Evolutionary conservation across 2,797 vertebrate genomes (phyloP), one percentile per base, ranked within the genome.

Genomic region (Gambusia yucatana): DNA sequence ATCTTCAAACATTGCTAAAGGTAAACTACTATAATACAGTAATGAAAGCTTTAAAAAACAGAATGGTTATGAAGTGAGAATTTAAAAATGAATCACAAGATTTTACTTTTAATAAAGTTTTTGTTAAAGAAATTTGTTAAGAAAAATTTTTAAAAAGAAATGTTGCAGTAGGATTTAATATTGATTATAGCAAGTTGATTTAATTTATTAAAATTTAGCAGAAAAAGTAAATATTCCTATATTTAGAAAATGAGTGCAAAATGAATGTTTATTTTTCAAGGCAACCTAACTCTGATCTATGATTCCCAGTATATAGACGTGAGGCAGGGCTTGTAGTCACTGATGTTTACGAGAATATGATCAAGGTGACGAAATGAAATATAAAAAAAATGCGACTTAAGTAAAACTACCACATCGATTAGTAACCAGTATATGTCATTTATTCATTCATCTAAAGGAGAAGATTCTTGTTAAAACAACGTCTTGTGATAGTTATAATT

Each of bases 371-470:
- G 10, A 25, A 25, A 5, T 41, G 8, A 10, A 41, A 41, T 25
- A 2, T 1, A 3, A 11, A 41, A 41, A n/a, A 30, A 14, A 30
- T 65, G 36, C 9, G 7, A 69, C 41, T 43, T 11, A 25, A 6
- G 65, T 43, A 43, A 69, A 22, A 41, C 20, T 67, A 25, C 7
- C 17, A 16, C 57, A 14, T 22, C 6, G 8, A 22, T 4, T 41
- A 69, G n/a, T 63, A 22, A 65, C 22, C 7, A 4, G 61, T 39
- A 4, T 0, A 0, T 3, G 72, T 14, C 67, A 79, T 77, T 85
- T 72, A 65, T 82, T 82, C 71, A 25, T 81, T 20, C 43, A 39
- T 33, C 2, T 44, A 28, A 28, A 33, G 30, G 65, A 70, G 41
- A 44, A n/a, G 22, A 70, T 25, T 44, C 20, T 73, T 36, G 20